Base-by-base conservation (phyloP, 2,797 vertebrate genomes). In the Mormyrops boulengeri region DNA sequence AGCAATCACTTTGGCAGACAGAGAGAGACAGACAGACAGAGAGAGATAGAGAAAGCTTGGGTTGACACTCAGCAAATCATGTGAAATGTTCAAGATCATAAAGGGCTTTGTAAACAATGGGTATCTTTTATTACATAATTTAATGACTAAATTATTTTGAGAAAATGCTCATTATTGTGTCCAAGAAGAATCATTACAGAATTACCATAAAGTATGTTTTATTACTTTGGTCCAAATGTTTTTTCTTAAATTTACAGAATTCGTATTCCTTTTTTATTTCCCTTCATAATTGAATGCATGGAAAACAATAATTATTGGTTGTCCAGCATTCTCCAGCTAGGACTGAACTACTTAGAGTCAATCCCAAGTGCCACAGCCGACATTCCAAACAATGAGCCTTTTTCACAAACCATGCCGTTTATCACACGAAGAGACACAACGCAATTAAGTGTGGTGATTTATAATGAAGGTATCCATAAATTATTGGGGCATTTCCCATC, bases 381-480 rank as follows among this genome's bases (percentile, higher is more conserved):
- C 91, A 92, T 92, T 90, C 90, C 89, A 88, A 91, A 91, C 90
- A 90, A 91, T 53, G 88, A 60, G 34, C 26, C 88, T 88, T 92
- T 93, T 90, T 90, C 90, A 88, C 90, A 91, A 92, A 91, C 89
- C 82, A 60, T 57, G 66, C 90, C 55, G 87, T 91, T 91, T 87
- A 90, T 89, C 52, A 90, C 90, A 91, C 87, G 90, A 88, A 90
- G 86, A 86, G 80, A 44, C 62, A 47, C 84, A 89, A 89, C 9
- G 86, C 73, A 57, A 88, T 88, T 89, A 87, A 89, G 62, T 22
- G 30, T 66, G n/a, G 34, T 44, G 41, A 44, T 44, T 47, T 47
- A 22, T 22, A 66, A 12, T 12, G 84, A 14, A 66, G 55, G 62
- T 52, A n/a, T 85, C 30, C 11, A 38, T 90, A 80, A 88, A 90